Base-by-base conservation (phyloP, 2,797 vertebrate species). In the Tolypeutes matacus region DNA sequence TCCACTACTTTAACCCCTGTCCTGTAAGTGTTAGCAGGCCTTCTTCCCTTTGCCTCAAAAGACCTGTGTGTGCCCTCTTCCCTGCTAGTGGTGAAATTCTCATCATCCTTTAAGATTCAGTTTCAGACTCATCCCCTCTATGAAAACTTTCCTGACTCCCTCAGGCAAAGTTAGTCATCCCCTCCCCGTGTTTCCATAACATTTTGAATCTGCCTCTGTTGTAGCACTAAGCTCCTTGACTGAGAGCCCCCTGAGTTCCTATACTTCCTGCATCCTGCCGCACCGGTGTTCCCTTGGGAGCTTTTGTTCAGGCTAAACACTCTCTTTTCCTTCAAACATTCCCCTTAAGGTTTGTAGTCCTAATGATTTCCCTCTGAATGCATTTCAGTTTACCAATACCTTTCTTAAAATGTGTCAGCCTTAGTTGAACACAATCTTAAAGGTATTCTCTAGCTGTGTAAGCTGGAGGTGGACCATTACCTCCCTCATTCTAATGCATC, bases 321-420 rank as follows among this genome's bases (percentile, higher is more conserved):
- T 5, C 17, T 14, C 65, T 15, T 31, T 80, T 67, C 65, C 36
- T 89, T 46, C n/a, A 72, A 69, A 76, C n/a, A 72, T 49, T 90
- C 31, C 62, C 82, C 39, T 88, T 85, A 80, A 25, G 7, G 11
- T 5, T 93, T 85, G 53, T 76, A 76, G 84, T 76, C 73, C 21
- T 49, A 72, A 62, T 51, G 62, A 69, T 60, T 86, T 90, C 27
- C 84, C 83, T 85, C 65, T 29, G 84, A 81, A 85, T 70, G 31
- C 2, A 75, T 67, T 82, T 82, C 18, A 72, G 8, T 17, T 83
- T 80, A 70, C 34, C 53, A 94, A 5, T 56, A 62, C 56, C 42
- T 80, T 95, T 62, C 73, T 46, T 83, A 36, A 87, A 69, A 87
- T n/a, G 39, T 67, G 39, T 46, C 51, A 56, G 4, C 36, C 14